phyloP scores from a whole-genome alignment of 2,113 vertebrate species.

The Alaudala cheleensis region DNA sequence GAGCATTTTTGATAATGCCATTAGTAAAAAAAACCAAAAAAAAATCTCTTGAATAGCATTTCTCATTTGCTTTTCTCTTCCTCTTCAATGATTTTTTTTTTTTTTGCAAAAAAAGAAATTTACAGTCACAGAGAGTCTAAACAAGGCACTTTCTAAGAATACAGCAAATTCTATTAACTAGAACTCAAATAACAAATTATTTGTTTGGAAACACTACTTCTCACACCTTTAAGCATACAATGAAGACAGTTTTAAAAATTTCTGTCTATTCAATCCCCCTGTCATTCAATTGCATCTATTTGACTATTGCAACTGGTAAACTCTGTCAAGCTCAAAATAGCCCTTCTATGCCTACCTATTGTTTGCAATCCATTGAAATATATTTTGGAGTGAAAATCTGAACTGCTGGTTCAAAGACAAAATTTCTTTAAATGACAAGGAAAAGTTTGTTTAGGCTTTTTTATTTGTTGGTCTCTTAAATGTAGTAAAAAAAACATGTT shows the following conservation, averaged over 20 bases:
- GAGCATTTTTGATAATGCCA: neutral
- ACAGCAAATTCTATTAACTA: neutral
- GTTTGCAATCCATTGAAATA: neutral
- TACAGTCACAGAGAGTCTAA: neutral
- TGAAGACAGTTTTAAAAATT: neutral
- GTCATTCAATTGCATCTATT: neutral
- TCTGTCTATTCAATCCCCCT: neutral
- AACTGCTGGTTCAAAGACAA: neutral
- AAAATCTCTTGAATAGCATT: neutral
- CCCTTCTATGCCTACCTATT: neutral
- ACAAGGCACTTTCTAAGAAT: neutral
- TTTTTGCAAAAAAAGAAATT: neutral
- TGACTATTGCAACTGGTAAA: neutral
- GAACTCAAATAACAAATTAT: neutral
- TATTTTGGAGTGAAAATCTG: neutral
- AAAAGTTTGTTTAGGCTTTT: neutral
- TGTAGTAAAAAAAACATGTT: neutral
- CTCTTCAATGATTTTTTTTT: neutral
- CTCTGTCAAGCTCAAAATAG: neutral
- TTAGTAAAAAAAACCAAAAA: neutral
- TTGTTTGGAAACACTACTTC: neutral
- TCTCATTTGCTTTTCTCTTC: neutral
- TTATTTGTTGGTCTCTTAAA: neutral
- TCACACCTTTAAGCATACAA: neutral
- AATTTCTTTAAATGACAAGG: neutral